Evolutionary conservation across 1,140 invertebrate genomes (phyloP).

Genomic region (Drosophila pachea): DNA sequence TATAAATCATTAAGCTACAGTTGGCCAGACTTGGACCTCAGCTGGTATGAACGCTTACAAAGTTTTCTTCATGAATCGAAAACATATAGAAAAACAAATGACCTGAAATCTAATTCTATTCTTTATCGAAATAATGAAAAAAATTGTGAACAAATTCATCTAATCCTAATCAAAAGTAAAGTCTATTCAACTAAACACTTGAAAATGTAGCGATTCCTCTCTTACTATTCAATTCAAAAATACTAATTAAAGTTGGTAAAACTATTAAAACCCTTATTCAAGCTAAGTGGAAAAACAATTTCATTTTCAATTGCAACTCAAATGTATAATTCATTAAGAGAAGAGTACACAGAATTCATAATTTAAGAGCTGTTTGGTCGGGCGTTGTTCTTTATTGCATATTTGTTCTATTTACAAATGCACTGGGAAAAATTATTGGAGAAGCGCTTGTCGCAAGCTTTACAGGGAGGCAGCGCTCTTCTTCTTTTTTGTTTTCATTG

Average conservation of each 20-base stretch:
- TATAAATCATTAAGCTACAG: constrained; percentile 13
- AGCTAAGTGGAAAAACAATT: neutral
- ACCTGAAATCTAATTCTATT: neutral
- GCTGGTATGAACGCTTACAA: too few species aligned
- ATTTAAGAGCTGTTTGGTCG: constrained; percentile 19
- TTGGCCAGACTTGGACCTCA: too few species aligned
- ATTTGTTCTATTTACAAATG: constrained; percentile 20
- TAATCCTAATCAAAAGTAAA: neutral
- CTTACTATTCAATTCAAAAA: too few species aligned
- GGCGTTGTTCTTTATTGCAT: constrained; percentile 2
- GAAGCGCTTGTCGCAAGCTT: constrained; percentile 30
- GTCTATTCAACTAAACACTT: neutral
- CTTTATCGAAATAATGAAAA: neutral
- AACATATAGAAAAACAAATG: neutral
- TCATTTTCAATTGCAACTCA: neutral
- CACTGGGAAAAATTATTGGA: neutral
- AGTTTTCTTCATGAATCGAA: neutral
- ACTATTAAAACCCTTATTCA: neutral
- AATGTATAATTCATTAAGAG: constrained; percentile 1
- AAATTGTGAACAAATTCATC: neutral
- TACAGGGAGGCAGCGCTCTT: constrained; percentile 29
- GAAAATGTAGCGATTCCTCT: neutral
- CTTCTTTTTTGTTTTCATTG: neutral
- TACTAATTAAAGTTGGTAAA: too few species aligned
- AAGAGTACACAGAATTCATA: constrained; percentile 48